These are phyloP conservation scores for Saccostrea echinata DNA, from an alignment of 1,140 invertebrate genomes.

Conservation along the genomic window DNA sequence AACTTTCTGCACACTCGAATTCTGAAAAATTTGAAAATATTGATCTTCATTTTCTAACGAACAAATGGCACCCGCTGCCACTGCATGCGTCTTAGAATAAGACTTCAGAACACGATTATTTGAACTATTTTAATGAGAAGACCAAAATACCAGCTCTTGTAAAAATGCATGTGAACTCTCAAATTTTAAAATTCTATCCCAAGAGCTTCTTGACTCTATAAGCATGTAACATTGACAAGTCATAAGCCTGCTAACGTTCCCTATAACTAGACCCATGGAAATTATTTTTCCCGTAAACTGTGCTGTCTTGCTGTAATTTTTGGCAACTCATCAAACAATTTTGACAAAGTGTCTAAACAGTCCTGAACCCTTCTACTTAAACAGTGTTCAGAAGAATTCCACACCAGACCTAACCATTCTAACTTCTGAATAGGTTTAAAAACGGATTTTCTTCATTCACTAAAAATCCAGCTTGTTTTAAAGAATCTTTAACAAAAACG, in stretches of 20 bases:
- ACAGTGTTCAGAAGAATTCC: not conserved
- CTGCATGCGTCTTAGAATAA: slow-evolving; percentile 3
- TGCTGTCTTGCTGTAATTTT: slow-evolving; percentile 23
- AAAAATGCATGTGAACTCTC: not conserved
- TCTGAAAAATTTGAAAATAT: too few relatives aligned
- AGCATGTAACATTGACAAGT: not conserved
- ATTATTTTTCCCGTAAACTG: slow-evolving; percentile 26
- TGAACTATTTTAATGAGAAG: not conserved
- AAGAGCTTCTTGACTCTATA: slow-evolving; percentile 34
- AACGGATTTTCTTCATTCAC: slow-evolving; percentile 36
- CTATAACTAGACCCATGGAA: too few relatives aligned
- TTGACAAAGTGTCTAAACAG: too few relatives aligned
- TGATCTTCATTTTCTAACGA: too few relatives aligned
- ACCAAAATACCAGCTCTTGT: not conserved
- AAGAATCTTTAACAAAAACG: slow-evolving; percentile 16
- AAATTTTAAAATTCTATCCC: slow-evolving; percentile 8
- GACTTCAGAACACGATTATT: not conserved
- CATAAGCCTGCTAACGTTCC: too few relatives aligned
- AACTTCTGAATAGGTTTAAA: not conserved
- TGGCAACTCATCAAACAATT: not conserved
- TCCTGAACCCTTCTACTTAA: not conserved
- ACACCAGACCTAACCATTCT: slow-evolving; percentile 43
- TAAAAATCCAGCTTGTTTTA: slow-evolving; percentile 35
- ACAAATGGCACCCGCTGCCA: not conserved
- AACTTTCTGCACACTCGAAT: too few relatives aligned